Evolutionary conservation across 2,888 invertebrate species (phyloP), one percentile per base, ranked within the genome.

Genomic region (Dryobota labecula): DNA sequence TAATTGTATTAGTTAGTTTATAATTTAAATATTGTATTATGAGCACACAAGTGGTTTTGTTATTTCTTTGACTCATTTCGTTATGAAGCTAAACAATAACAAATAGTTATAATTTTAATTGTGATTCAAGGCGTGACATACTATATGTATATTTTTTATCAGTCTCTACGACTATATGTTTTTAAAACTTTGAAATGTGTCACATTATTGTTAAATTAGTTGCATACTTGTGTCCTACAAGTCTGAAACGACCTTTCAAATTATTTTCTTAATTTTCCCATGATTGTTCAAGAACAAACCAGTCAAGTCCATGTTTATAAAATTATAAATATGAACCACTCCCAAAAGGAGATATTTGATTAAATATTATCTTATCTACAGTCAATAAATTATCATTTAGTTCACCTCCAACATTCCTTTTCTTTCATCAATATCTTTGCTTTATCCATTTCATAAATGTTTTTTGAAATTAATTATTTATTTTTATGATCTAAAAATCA

Each of bases 341-440:
- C 62, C 65, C 27, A 53, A 15, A 49, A 51, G 0, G 2, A 20
- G 13, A 15, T 33, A 38, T 70, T 30, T n/a, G 18, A 51, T 62
- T 36, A 18, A 38, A 30, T 47, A 73, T 20, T 49, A 64, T 72
- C 64, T 73, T 62, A 73, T 49, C 38, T 3, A 18, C 58, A 73
- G 18, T 66, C 27, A 54, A 65, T 54, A 20, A 13, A 41, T 27
- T 60, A 30, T 47, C 38, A 13, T 15, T 41, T 11, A 57, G 3
- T 30, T 47, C 5, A 30, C 27, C 45, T 47, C 56, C 45, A 54
- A 27, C 18, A 47, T 41, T 41, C 30, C 13, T 30, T 24, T 30
- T 24, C 18, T 1, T 15, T 24, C 20, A 58, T 18, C 2, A 20
- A 27, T 43, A 53, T 54, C 18, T 38, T 53, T 43, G 18, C 1